Conservation (phyloP, 2,888 invertebrate species). For the Drosophila dives region DNA sequence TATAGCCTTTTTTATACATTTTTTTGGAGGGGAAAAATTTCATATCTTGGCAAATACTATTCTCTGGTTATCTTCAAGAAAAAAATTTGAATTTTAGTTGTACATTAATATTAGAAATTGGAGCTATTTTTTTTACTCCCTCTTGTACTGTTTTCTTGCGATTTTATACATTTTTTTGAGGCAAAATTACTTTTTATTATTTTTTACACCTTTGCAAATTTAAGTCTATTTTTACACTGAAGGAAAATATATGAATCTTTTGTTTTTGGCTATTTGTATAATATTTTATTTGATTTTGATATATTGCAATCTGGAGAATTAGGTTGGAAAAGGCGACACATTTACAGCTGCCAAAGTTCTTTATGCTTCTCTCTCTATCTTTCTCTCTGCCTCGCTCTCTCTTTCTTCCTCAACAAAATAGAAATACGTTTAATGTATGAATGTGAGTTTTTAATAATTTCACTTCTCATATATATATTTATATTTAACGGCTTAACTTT, state of each 20-base stretch:
- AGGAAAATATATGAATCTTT: neutral
- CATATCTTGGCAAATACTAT: neutral
- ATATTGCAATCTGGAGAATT: neutral
- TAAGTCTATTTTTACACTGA: neutral
- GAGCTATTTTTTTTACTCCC: neutral
- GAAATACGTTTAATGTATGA: constrained; percentile 8
- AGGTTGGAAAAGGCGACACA: constrained; percentile 5
- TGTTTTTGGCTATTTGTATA: neutral
- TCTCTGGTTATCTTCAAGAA: neutral
- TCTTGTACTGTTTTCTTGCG: neutral
- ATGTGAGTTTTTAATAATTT: constrained; percentile 25
- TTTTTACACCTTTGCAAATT: neutral
- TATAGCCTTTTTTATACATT: neutral
- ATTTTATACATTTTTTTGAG: neutral
- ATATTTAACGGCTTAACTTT: constrained; percentile 25
- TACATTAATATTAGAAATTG: neutral
- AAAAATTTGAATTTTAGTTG: neutral
- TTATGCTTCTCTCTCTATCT: neutral
- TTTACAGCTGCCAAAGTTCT: constrained; percentile 13
- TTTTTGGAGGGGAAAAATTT: neutral
- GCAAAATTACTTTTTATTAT: neutral
- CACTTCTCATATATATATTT: constrained; percentile 4
- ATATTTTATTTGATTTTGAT: neutral
- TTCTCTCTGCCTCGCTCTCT: neutral
- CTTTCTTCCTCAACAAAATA: neutral